Evolutionary conservation across 2,113 vertebrate genomes (phyloP), one percentile per base, ranked within the genome.

Genomic region (Halcyon senegalensis): DNA sequence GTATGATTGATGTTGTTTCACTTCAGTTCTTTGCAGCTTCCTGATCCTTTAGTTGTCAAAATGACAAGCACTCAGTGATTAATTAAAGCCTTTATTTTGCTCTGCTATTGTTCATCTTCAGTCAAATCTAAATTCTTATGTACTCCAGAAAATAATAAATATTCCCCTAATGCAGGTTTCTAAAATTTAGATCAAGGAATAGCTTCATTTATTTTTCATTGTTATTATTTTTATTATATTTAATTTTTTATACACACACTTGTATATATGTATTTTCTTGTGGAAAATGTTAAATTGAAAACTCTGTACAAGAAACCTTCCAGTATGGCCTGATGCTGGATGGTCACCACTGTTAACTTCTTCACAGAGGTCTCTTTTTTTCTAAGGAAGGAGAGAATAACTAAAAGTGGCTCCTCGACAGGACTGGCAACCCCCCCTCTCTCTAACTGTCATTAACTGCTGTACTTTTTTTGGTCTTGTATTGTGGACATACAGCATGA

Each of bases 1-100:
- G 93, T 86, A 96, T 98, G 98, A 98, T 97, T 97, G 97, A 98
- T 98, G 95, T 87, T 96, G 90, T 97, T 98, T 98, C 89, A 96
- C 90, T 97, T 97, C 92, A 93, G 87, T 97, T 96, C 89, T 97
- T 97, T 97, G 96, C 94, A 97, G 96, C 94, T 98, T 98, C 96
- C 84, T 9, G 43, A 94, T 98, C 97, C 97, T 98, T 97, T 94
- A 93, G 95, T 81, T 98, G 98, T 98, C 97, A 98, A 82, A 93
- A 96, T 98, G 98, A 98, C 97, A 98, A 97, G 96, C 87, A 77
- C 84, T 93, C 79, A 35, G 94, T 97, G 97, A 98, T 98, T 97
- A 97, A 98, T 98, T 98, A 97, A 96, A 94, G 76, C 93, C 87
- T 85, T 96, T 95, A 86, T 96, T 95, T 89, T 96, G 28, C 90